Evolutionary conservation across 1,140 invertebrate genomes (phyloP).

Genomic region (Drosophila simulans): DNA sequence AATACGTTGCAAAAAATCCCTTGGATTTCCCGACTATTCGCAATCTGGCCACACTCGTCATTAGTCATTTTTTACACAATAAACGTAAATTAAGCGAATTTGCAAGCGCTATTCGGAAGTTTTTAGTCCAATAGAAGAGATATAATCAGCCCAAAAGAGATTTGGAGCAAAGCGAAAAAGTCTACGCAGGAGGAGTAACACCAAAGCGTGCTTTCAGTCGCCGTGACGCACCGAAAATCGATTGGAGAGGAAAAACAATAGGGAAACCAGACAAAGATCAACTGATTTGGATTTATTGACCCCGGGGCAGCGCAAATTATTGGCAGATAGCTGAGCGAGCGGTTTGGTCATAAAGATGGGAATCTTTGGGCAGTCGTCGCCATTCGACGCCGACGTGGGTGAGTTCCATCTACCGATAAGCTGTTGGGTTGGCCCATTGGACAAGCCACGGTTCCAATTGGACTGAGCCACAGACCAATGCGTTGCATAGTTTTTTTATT

Average conservation of each 20-base stretch:
- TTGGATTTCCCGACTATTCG: conserved; percentile 5
- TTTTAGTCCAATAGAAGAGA: conserved; percentile 10
- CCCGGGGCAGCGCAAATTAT: conserved; percentile 34
- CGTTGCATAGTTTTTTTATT: conserved; percentile 10
- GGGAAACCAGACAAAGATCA: conserved; percentile 29
- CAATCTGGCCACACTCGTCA: conserved; percentile 39
- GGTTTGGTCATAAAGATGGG: conserved; percentile 85
- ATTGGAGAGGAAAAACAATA: conserved; percentile 52
- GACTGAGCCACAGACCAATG: conserved; percentile 3
- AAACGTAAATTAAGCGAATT: conserved; percentile 54
- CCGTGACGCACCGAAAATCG: conserved; percentile 65
- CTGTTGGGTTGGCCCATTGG: background rate
- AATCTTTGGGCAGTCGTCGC: conserved; percentile 88
- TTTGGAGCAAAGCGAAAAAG: background rate
- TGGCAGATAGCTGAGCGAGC: conserved; percentile 37
- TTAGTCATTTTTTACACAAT: conserved; percentile 76
- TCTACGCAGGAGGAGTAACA: background rate
- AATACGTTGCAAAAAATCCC: background rate
- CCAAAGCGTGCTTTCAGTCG: background rate
- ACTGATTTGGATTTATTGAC: conserved; percentile 10
- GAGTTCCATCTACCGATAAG: conserved; percentile 63
- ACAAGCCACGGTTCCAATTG: conserved; percentile 5
- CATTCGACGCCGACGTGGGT: conserved; percentile 91
- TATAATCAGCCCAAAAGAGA: background rate
- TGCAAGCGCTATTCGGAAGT: conserved; percentile 11